Conservation (phyloP, 2,113 vertebrate genomes). For the Nibea albiflora region DNA sequence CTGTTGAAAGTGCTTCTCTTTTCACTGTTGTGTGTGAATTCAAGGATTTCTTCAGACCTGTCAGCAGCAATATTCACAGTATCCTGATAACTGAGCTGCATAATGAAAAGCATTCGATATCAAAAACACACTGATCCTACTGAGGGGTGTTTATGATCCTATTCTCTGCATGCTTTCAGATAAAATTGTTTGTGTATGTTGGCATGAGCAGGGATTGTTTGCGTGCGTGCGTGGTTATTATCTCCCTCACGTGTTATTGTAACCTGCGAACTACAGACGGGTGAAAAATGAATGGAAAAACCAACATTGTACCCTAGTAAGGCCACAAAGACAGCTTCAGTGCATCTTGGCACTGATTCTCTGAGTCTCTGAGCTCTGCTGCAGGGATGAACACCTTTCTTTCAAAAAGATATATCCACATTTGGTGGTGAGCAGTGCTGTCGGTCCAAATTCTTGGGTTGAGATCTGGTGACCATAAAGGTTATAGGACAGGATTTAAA, state of each 20-base stretch:
- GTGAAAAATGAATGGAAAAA: no score
- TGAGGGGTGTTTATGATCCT: constrained; percentile 53
- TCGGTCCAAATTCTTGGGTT: no score
- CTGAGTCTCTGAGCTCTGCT: no score
- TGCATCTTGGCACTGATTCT: no score
- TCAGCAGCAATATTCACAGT: constrained; percentile 51
- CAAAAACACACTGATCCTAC: constrained; percentile 42
- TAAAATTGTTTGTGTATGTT: constrained; percentile 83
- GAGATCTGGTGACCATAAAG: no score
- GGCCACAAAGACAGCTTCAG: no score
- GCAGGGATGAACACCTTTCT: no score
- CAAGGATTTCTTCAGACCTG: constrained; percentile 64
- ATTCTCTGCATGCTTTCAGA: constrained; percentile 61
- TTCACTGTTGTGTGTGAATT: constrained; percentile 62
- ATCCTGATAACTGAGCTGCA: constrained; percentile 60
- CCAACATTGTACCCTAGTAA: no score
- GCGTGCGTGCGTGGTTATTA: constrained; percentile 11
- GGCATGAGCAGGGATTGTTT: constrained; percentile 85
- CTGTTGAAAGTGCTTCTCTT: constrained; percentile 65
- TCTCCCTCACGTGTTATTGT: constrained; percentile 5
- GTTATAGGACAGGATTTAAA: no score
- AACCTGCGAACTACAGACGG: constrained; percentile 15
- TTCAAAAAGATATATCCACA: no score
- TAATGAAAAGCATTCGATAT: constrained; percentile 51
- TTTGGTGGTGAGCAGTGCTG: no score